Evolutionary conservation across 2,797 vertebrate genomes (phyloP), one percentile per base, ranked within the genome.

Genomic region (Hippoglossus hippoglossus): DNA sequence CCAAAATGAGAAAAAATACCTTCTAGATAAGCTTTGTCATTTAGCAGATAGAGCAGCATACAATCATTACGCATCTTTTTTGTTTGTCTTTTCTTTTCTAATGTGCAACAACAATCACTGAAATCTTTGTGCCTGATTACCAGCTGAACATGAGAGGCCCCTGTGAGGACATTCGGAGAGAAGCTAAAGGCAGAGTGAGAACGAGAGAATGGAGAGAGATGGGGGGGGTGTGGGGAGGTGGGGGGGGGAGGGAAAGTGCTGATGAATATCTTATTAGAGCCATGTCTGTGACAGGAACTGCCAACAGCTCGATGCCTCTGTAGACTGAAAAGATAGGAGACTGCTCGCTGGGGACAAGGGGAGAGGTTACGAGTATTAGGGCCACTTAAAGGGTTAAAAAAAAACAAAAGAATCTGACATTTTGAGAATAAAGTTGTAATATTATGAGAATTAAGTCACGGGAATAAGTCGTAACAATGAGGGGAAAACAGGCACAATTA

Each of bases 21-120:
- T 83, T 89, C 87, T 88, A 92, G 77, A 90, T 85, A 86, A 31
- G 91, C 87, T 90, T 92, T 91, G 79, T 92, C 90, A 92, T 89
- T 81, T 91, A 86, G 92, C 88, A 90, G 81, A 90, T 86, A 87
- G 89, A 90, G 88, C 88, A 91, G 91, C 89, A 85, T 90, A 92
- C 89, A 91, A 88, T 91, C 87, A 86, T 87, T 81, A 74, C 57
- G 75, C 85, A 80, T 81, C 47, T 75, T 76, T 83, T 85, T 83
- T 73, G 57, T 54, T 47, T 28, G 25, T 82, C 77, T 31, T 50
- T 79, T 81, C 25, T 47, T 47, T 28, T 47, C 15, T 46, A 86
- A 83, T 89, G 86, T 92, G 88, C 91, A 92, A 91, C 83, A 88
- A 90, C 78, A 89, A 89, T 91, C 79, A 87, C 64, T 82, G 81